Conservation (phyloP, 1,140 invertebrate genomes). For the Bombus terrestris region DNA sequence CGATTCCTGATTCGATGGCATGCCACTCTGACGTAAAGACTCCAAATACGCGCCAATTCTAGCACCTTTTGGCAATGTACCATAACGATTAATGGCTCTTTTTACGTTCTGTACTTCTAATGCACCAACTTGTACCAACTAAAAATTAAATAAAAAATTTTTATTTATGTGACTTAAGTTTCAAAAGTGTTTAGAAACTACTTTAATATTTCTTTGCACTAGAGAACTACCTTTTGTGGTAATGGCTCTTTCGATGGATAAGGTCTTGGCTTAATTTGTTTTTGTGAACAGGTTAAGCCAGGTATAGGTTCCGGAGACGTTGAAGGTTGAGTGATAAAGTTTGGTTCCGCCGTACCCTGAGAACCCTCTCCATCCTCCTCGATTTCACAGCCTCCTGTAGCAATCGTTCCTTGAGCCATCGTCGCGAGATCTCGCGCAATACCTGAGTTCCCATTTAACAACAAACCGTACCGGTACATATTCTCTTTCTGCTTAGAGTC, state of each 20-base stretch:
- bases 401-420: constrained; percentile 79
- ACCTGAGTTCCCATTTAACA: constrained; percentile 79
- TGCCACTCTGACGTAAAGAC: constrained; percentile 92
- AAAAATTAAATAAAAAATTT: constrained; percentile 56
- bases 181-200: not conserved
- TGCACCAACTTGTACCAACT: constrained; percentile 91
- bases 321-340: constrained; percentile 77
- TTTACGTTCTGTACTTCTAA: constrained; percentile 98
- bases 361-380: constrained; percentile 80
- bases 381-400: constrained; percentile 78
- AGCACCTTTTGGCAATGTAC: constrained; percentile 97
- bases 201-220: not conserved
- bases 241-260: constrained; percentile 79
- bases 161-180: not conserved
- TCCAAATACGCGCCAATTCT: constrained; percentile 97
- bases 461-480: constrained; percentile 59
- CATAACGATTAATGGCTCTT: constrained; percentile 97
- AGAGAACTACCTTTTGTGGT: constrained; percentile 79
- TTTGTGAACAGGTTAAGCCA: constrained; percentile 74
- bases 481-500: constrained; percentile 55
- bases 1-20: constrained; percentile 82
- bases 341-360: constrained; percentile 77
- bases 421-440: constrained; percentile 82
- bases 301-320: constrained; percentile 78
- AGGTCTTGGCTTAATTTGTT: constrained; percentile 80